Base-by-base conservation (phyloP, 2,113 vertebrate genomes). In the Hippocampus zosterae region DNA sequence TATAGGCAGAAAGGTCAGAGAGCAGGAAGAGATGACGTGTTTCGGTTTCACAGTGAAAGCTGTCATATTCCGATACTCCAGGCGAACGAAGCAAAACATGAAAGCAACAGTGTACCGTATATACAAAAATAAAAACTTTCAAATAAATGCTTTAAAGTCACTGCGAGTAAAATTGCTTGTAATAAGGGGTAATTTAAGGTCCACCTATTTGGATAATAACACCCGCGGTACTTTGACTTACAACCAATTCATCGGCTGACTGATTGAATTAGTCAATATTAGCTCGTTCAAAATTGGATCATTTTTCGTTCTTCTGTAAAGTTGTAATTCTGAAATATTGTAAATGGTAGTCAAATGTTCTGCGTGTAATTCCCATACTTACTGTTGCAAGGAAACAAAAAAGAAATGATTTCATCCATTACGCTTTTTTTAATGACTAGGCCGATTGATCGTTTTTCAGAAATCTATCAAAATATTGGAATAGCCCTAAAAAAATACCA, bases 31-130 rank as follows among this genome's bases (percentile, higher is more conserved):
- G 40, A 70, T 72, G 74, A 69, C 37, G 69, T 71, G 73, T 75
- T 84, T 71, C 66, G 69, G 68, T 76, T 85, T 80, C 57, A 46
- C 16, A 46, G 56, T 23, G 50, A 73, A 75, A 37, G 44, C 12
- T 68, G 79, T 70, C 29, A 4, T 69, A 65, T 62, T 71, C 68
- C 48, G 61, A 68, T 72, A 77, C 33, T 42, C 72, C 65, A 80
- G 82, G 76, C 25, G 75, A 75, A 44, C 40, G 37, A 67, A 76
- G 69, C 48, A 71, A 78, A n/a, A 41, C 4, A 19, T 29, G 16
- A 27, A 33, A 60, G 29, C 59, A 60, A 60, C 27, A 8, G 72
- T 70, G 76, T 27, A 2, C 25, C 2, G 25, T 75, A 23, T 13
- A 63, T 23, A 42, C 11, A 19, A 41, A 60, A 33, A 59, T 33